phyloP scores from a whole-genome alignment of 2,888 invertebrate species.

The Sphinx pinastri region DNA sequence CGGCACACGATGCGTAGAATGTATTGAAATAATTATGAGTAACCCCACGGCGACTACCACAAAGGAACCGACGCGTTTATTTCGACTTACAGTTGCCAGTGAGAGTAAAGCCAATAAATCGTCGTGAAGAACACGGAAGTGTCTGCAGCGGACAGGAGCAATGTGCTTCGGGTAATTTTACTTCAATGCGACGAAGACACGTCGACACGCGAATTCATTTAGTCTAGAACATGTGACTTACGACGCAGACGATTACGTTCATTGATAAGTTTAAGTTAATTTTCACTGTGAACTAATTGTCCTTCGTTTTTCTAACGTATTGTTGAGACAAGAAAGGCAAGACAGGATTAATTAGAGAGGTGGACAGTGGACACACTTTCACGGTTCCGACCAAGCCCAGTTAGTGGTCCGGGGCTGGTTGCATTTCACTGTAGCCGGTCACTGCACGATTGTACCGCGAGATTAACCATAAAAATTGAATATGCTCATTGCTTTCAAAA shows the following conservation, averaged over 20 bases:
- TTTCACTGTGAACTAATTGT: constrained; percentile 1
- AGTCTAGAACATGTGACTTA: constrained; percentile 27
- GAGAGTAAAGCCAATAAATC: constrained; percentile 47
- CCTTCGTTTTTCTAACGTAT: constrained; percentile 8
- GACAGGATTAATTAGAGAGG: constrained; percentile 69
- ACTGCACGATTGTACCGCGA: constrained; percentile 54
- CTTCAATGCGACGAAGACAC: constrained; percentile 49
- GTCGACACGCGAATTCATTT: constrained; percentile 50
- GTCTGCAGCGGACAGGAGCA: constrained; percentile 46
- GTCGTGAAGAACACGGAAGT: constrained; percentile 54
- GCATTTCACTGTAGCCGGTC: constrained; percentile 74
- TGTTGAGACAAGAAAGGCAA: constrained; percentile 48
- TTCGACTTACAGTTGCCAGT: constrained; percentile 41
- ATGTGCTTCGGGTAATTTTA: constrained; percentile 53
- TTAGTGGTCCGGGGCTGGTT: constrained; percentile 58
- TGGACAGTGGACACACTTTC: constrained; percentile 66
- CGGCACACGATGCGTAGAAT: constrained; percentile 36
- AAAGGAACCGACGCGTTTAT: constrained; percentile 35
- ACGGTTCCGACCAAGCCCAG: constrained; percentile 44
- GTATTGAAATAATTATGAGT: constrained; percentile 36
- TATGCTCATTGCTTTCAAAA: too few relatives aligned
- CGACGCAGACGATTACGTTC: not conserved
- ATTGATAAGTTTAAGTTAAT: constrained; percentile 14
- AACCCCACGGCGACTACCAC: constrained; percentile 23
- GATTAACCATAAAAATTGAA: not conserved